phyloP scores from a whole-genome alignment of 2,888 invertebrate genomes.

The Temnothorax ravouxi region DNA sequence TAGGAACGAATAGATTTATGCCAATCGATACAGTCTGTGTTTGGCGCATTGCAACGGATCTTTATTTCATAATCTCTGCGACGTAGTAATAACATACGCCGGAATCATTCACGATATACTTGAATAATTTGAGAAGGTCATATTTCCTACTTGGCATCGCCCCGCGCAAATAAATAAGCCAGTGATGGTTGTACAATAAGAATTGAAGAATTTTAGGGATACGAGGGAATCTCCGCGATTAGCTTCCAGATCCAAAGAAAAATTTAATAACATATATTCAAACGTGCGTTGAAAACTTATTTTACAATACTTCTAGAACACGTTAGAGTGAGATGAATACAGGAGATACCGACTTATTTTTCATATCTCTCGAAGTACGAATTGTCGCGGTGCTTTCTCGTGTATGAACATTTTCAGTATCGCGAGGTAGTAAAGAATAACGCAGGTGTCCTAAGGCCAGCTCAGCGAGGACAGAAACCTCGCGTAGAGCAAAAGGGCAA shows the following conservation, averaged over 20 bases:
- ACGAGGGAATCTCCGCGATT: background rate
- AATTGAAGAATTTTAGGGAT: background rate
- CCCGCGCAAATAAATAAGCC: constrained; percentile 5
- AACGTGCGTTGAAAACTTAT: background rate
- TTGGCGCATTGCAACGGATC: constrained; percentile 60
- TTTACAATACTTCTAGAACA: background rate
- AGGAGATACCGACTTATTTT: background rate
- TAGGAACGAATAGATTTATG: constrained; percentile 42
- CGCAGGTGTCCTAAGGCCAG: too few relatives aligned
- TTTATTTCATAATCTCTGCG: constrained; percentile 59
- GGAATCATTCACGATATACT: constrained; percentile 62
- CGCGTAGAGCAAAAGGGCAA: too few relatives aligned
- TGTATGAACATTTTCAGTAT: background rate
- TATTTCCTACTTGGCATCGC: constrained; percentile 5
- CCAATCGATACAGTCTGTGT: constrained; percentile 63
- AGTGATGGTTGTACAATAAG: background rate
- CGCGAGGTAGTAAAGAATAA: too few relatives aligned
- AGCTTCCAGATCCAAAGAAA: background rate
- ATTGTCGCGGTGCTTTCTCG: background rate
- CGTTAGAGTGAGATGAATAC: background rate
- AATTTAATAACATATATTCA: background rate
- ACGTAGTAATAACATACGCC: constrained; percentile 66
- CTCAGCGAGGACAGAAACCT: too few relatives aligned
- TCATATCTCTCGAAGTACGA: background rate
- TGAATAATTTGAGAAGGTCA: constrained; percentile 72